phyloP scores from a whole-genome alignment of 2,888 invertebrate species.

The Margaritifera margaritifera region DNA sequence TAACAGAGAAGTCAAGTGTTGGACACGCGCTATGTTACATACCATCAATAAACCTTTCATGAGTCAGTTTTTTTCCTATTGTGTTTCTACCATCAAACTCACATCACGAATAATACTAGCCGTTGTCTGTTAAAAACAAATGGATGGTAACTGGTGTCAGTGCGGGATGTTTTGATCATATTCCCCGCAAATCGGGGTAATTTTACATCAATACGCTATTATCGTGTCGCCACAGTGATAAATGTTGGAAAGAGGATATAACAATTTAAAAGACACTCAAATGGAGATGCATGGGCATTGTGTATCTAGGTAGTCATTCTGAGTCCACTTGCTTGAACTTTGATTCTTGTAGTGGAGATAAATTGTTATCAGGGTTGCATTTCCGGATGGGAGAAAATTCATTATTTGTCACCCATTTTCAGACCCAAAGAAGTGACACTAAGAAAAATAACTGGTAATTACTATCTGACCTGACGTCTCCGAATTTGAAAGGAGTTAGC shows the following conservation, averaged over 20 bases:
- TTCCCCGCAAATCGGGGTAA: conserved; percentile 15
- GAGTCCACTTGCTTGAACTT: neutral
- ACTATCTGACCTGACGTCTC: too few relatives aligned
- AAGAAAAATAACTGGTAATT: too few relatives aligned
- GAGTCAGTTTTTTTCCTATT: conserved; percentile 6
- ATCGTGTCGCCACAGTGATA: conserved; percentile 29
- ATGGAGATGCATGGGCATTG: conserved; percentile 30
- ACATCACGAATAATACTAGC: too few relatives aligned
- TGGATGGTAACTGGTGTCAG: too few relatives aligned
- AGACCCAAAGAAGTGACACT: too few relatives aligned
- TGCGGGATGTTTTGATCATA: neutral
- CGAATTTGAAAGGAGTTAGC: too few relatives aligned
- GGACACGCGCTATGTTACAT: conserved; percentile 9
- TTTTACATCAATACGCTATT: conserved; percentile 32
- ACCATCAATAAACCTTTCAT: conserved; percentile 21
- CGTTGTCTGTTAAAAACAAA: too few relatives aligned
- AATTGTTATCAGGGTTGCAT: too few relatives aligned
- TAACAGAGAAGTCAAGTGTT: conserved; percentile 4
- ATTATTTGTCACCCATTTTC: too few relatives aligned
- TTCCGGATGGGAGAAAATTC: too few relatives aligned
- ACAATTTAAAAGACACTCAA: conserved; percentile 28
- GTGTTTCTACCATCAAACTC: neutral
- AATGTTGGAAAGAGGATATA: conserved; percentile 28
- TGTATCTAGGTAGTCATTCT: conserved; percentile 10
- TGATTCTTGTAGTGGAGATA: too few relatives aligned